phyloP scores from a whole-genome alignment of 2,797 vertebrate genomes.

The Nothura maculosa region DNA sequence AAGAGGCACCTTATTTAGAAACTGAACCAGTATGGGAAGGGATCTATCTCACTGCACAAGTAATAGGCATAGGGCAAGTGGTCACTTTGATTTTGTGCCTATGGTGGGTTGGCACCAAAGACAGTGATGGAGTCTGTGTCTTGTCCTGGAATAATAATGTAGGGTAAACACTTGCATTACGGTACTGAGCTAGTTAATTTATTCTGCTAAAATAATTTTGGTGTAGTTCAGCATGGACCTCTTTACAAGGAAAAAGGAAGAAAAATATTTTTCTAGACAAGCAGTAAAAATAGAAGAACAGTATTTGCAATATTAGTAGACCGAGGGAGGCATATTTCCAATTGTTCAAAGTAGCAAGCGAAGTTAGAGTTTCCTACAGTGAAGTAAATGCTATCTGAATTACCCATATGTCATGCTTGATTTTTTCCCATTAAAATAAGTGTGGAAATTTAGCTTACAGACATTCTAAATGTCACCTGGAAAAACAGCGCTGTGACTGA shows the following conservation, averaged over 20 bases:
- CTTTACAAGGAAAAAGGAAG: background rate
- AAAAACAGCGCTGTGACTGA: slow-evolving; percentile 17
- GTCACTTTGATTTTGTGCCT: background rate
- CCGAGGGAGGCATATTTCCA: background rate
- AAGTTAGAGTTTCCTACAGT: slow-evolving; percentile 23
- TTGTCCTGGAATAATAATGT: background rate
- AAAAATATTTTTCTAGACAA: background rate
- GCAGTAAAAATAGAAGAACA: background rate
- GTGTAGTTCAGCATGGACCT: background rate
- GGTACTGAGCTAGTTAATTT: background rate
- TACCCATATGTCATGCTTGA: background rate
- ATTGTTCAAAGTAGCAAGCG: slow-evolving; percentile 4
- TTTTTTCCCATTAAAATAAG: slow-evolving; percentile 38
- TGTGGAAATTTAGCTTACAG: background rate
- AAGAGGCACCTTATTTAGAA: background rate
- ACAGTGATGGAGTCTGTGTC: background rate
- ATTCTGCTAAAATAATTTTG: background rate
- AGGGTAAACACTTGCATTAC: background rate
- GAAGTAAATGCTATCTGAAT: slow-evolving; percentile 43
- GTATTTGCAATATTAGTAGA: background rate
- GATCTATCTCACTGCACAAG: background rate
- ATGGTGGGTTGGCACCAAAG: background rate
- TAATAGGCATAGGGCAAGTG: background rate
- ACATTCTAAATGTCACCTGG: slow-evolving; percentile 48
- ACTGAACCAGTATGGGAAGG: background rate